Conservation (phyloP, 2,113 vertebrate genomes). For the Furnarius figulus region DNA sequence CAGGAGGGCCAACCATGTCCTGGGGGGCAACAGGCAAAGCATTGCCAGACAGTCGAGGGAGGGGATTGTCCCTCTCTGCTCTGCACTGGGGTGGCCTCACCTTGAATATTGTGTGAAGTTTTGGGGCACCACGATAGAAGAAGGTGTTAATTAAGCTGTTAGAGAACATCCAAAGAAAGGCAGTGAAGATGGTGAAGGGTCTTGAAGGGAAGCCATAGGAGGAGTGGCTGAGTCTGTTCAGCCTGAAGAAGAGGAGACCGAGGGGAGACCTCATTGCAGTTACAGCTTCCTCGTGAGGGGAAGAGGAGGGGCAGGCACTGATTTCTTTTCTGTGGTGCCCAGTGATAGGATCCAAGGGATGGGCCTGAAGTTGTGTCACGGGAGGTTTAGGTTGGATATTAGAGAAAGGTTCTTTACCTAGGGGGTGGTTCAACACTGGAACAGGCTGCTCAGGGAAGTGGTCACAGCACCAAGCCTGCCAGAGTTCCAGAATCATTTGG, state of each 20-base stretch:
- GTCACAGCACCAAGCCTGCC: background rate
- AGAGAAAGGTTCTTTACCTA: background rate
- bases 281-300: background rate
- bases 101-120: background rate
- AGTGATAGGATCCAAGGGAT: background rate
- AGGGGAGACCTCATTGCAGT: background rate
- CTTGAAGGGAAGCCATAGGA: background rate
- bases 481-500: background rate
- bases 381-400: background rate
- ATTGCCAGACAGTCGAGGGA: background rate
- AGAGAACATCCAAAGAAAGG: background rate
- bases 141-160: background rate
- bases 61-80: background rate
- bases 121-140: background rate
- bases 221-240: background rate
- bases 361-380: background rate
- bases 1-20: background rate
- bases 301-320: background rate
- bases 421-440: background rate
- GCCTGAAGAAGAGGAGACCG: background rate
- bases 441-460: background rate
- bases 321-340: background rate
- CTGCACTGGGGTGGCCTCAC: background rate
- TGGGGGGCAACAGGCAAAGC: background rate
- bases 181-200: background rate